Percentiles rank a stretch among this genome's conserved stretches.
phyloP scores from a whole-genome alignment of 2,888 invertebrate genomes.

The Leucophenga montana region DNA sequence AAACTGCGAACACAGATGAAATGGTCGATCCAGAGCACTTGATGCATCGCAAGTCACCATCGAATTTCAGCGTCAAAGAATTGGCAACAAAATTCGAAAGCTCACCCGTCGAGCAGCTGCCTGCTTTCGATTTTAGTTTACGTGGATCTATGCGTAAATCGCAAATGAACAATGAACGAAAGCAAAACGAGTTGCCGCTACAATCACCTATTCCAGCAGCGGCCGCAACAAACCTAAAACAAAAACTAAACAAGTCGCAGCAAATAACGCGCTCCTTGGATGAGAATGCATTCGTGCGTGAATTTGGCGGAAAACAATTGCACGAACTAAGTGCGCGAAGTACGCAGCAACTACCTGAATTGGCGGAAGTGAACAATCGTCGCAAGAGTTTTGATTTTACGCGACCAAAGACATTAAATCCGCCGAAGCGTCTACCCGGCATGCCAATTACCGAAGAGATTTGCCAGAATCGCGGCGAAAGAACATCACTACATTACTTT shows the following conservation, averaged over 20 bases:
- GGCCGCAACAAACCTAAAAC: constrained; percentile 48
- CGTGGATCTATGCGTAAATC: constrained; percentile 60
- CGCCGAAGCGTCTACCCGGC: constrained; percentile 74
- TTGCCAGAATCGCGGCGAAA: constrained; percentile 51
- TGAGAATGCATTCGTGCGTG: constrained; percentile 82
- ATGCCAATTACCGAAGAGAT: constrained; percentile 70
- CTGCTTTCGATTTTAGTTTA: constrained; percentile 75
- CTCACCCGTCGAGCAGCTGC: constrained; percentile 77
- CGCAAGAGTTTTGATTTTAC: constrained; percentile 78
- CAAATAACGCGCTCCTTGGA: constrained; percentile 81
- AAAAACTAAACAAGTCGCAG: constrained; percentile 76
- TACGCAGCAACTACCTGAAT: constrained; percentile 66
- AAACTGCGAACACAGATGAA: constrained; percentile 42
- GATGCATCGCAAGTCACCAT: constrained; percentile 66
- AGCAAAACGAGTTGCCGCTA: constrained; percentile 46
- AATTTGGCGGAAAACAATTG: constrained; percentile 75
- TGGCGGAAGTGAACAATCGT: constrained; percentile 68
- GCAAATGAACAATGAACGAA: constrained; percentile 37
- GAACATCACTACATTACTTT: constrained; percentile 30
- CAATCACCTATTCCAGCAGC: constrained; percentile 41
- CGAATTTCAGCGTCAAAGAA: constrained; percentile 77
- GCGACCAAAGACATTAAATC: constrained; percentile 76
- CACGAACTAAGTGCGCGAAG: constrained; percentile 65
- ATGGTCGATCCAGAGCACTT: constrained; percentile 49
- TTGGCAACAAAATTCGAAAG: constrained; percentile 78